Percentiles rank a stretch among this genome's conserved stretches.
Conservation (phyloP, 2,888 invertebrate species). For the Polietes domitor region DNA sequence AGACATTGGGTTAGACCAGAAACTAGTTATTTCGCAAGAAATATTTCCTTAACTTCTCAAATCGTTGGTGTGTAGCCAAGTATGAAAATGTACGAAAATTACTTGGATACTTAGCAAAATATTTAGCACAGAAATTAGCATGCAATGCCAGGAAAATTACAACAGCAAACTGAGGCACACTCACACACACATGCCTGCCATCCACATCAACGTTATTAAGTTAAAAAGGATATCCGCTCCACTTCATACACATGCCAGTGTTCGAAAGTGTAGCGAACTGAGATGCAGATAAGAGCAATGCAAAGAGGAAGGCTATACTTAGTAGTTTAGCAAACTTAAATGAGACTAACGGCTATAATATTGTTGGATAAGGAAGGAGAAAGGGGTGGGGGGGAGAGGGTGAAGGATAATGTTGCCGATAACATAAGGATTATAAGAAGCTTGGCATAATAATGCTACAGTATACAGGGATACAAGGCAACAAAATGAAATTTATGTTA, state of each 20-base stretch:
- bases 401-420: too few species aligned
- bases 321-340: too few species aligned
- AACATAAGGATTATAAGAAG: too few species aligned
- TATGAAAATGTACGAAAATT: conserved; percentile 65
- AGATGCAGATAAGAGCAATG: not conserved
- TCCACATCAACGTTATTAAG: not conserved
- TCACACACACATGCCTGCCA: too few species aligned
- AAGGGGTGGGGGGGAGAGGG: too few species aligned
- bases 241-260: not conserved
- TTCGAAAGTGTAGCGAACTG: not conserved
- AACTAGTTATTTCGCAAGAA: too few species aligned
- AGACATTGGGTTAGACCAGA: too few species aligned
- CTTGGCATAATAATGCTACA: too few species aligned
- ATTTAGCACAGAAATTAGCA: conserved; percentile 66
- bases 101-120: conserved; percentile 66
- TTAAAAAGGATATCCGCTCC: not conserved
- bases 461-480: too few species aligned
- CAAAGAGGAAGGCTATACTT: not conserved
- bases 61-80: conserved; percentile 49
- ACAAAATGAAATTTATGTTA: too few species aligned
- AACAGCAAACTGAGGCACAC: conserved; percentile 13
- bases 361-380: too few species aligned
- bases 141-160: conserved; percentile 26
- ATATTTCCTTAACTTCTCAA: not conserved
- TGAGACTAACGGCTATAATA: not conserved